Percentiles rank a stretch among this genome's conserved stretches.
phyloP scores from a whole-genome alignment of 2,888 invertebrate genomes.

The Dynastes hyllus region DNA sequence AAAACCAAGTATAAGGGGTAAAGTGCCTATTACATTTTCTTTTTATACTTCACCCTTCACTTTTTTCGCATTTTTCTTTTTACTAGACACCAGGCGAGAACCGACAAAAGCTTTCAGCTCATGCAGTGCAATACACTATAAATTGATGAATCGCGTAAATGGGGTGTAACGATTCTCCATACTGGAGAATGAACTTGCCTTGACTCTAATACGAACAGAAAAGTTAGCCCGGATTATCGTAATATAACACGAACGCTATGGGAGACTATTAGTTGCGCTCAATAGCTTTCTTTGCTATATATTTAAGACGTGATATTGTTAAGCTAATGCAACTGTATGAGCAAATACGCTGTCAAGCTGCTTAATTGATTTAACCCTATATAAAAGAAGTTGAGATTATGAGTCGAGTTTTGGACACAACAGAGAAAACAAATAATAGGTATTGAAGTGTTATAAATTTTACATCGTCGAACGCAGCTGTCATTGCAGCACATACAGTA shows the following conservation, averaged over 20 bases:
- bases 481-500: too few species aligned
- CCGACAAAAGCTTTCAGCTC: slow-evolving; percentile 32
- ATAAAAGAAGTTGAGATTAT: too few species aligned
- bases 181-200: slow-evolving; percentile 17
- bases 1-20: background rate
- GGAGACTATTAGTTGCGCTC: slow-evolving; percentile 26
- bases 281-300: background rate
- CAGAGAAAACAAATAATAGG: too few species aligned
- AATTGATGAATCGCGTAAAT: slow-evolving; percentile 27
- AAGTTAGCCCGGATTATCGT: background rate
- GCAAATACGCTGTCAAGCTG: background rate
- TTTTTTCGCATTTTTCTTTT: background rate
- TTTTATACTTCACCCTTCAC: background rate
- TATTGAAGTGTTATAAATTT: too few species aligned
- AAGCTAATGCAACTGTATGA: background rate
- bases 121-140: slow-evolving; percentile 23
- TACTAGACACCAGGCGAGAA: background rate
- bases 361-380: background rate
- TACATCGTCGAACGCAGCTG: too few species aligned
- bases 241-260: slow-evolving; percentile 15
- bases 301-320: slow-evolving; percentile 3
- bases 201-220: background rate
- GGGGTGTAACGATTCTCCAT: slow-evolving; percentile 28
- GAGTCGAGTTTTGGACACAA: too few species aligned
- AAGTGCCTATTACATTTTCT: background rate